phyloP scores from a whole-genome alignment of 1,140 invertebrate species.

The Drosophila pseudoobscura region DNA sequence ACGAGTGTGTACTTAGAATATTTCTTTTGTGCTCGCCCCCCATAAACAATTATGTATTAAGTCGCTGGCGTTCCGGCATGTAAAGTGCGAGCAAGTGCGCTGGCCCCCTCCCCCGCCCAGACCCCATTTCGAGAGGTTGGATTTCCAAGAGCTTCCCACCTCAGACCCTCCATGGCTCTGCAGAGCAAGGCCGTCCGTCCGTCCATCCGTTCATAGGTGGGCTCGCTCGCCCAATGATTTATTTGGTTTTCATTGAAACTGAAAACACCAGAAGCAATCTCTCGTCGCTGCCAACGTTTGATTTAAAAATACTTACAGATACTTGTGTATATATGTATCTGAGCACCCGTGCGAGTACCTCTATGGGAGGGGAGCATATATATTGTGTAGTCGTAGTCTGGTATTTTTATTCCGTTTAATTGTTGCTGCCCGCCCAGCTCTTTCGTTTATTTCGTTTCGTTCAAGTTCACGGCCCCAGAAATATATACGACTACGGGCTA shows the following conservation, averaged over 20 bases:
- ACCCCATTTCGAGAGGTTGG: slow-evolving; percentile 20
- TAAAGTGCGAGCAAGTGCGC: slow-evolving; percentile 59
- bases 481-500: slow-evolving; percentile 10
- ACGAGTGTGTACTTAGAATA: slow-evolving; percentile 59
- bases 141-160: slow-evolving; percentile 17
- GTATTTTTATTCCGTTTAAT: slow-evolving; percentile 71
- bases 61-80: slow-evolving; percentile 63
- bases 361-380: too few species aligned
- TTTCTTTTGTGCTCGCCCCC: slow-evolving; percentile 61
- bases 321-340: too few species aligned
- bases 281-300: slow-evolving; percentile 40
- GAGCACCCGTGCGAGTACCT: slow-evolving; percentile 1
- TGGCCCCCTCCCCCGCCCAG: neutral
- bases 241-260: slow-evolving; percentile 64
- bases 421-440: slow-evolving; percentile 54
- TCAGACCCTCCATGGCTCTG: slow-evolving; percentile 29
- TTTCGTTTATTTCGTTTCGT: slow-evolving; percentile 68
- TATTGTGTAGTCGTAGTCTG: neutral
- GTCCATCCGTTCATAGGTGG: slow-evolving; percentile 5
- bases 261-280: slow-evolving; percentile 58
- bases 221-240: slow-evolving; percentile 58
- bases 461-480: slow-evolving; percentile 73
- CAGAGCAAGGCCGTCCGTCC: slow-evolving; percentile 39
- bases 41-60: slow-evolving; percentile 76
- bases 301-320: slow-evolving; percentile 61